Evolutionary conservation across 2,113 vertebrate species (phyloP), one percentile per base, ranked within the genome.

Genomic region (Bos taurus): DNA sequence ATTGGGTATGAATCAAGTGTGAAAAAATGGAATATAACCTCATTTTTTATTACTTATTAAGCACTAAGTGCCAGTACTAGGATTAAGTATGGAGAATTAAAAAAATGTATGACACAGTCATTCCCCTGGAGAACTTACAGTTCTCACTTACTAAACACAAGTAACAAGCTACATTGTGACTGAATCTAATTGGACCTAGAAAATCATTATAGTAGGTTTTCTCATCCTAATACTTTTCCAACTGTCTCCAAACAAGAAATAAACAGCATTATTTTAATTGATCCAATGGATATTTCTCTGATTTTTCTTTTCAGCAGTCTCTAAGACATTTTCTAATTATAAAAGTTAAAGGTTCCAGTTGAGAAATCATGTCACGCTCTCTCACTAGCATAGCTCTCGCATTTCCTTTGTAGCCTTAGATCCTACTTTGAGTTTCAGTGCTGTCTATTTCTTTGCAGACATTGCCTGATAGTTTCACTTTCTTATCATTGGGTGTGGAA

Each of bases 351-450:
- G 64, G 14, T 78, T 28, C 21, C 33, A 6, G 13, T 0, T 88
- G 77, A 59, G n/a, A 77, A 48, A 21, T 23, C 10, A 0, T 7
- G 4, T 15, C 3, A 57, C 0, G 3, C 10, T 23, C 2, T 36
- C 36, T 17, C 23, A 25, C 28, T 4, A 10, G 19, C n/a, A 33
- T 0, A 77, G 9, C 2, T 30, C 2, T 46, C 25, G 23, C 1
- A 2, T 1, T 74, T 50, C 21, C 21, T 50, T 17, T 36, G 19
- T 17, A 17, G 40, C 6, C 15, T 54, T 15, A 12, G 9, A 56
- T 2, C 43, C 40, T 36, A 23, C n/a, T 95, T 92, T 88, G 59
- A 26, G 83, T 92, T 88, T 92, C 40, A 30, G 12, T 30, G 36
- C 78, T 40, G 40, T 40, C 40, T 43, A 6, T 28, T 43, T 67